Evolutionary conservation across 2,888 invertebrate genomes (phyloP).

Genomic region (Clivina fossor): DNA sequence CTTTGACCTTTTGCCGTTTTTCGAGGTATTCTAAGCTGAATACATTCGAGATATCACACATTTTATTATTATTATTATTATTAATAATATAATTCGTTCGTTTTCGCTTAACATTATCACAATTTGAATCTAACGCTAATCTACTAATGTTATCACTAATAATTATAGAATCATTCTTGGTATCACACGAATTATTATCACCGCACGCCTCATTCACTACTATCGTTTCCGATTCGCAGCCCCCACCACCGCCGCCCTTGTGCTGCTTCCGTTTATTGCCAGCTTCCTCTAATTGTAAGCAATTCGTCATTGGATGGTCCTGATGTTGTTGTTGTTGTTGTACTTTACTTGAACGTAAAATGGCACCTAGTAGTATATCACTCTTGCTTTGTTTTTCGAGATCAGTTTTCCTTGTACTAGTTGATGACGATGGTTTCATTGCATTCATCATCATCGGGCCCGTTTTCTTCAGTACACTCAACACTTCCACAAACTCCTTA

Average conservation of each 20-base stretch:
- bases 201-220: slow-evolving; percentile 1
- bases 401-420: slow-evolving; percentile 46
- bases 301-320: slow-evolving; percentile 32
- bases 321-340: slow-evolving; percentile 40
- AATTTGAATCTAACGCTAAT: slow-evolving; percentile 49
- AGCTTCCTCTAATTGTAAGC: background rate
- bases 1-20: slow-evolving; percentile 40
- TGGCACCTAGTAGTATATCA: slow-evolving; percentile 51
- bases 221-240: background rate
- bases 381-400: slow-evolving; percentile 46
- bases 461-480: slow-evolving; percentile 51
- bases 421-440: too few species aligned
- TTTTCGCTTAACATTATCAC: slow-evolving; percentile 49
- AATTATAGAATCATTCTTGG: slow-evolving; percentile 45
- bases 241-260: background rate
- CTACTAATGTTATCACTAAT: slow-evolving; percentile 53
- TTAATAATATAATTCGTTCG: slow-evolving; percentile 37
- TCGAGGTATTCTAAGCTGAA: slow-evolving; percentile 32
- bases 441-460: slow-evolving; percentile 42
- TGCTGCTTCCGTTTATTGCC: slow-evolving; percentile 2
- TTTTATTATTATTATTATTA: too few species aligned
- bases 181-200: slow-evolving; percentile 48
- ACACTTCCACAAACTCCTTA: slow-evolving; percentile 52
- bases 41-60: slow-evolving; percentile 44
- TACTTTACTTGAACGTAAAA: slow-evolving; percentile 45